Evolutionary conservation across 2,797 vertebrate genomes (phyloP).

Genomic region (Oreortyx pictus): DNA sequence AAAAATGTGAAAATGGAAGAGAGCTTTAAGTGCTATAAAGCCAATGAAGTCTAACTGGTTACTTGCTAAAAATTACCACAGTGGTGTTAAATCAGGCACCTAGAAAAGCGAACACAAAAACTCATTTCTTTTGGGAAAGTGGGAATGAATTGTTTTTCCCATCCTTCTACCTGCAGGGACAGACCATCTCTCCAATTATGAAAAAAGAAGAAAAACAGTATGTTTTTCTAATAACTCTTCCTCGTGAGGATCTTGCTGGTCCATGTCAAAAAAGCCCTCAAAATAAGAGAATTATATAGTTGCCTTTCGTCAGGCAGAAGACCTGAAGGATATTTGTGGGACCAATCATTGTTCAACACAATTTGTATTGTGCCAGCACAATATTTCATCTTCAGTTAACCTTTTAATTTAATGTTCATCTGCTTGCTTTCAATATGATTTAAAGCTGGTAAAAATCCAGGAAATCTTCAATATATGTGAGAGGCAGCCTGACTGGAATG

Average conservation of each 20-base stretch:
- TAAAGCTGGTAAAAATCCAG: slow-evolving; percentile 56
- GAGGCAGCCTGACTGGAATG: slow-evolving; percentile 33
- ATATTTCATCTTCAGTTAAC: slow-evolving; percentile 60
- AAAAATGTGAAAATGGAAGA: neutral
- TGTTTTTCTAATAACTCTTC: neutral
- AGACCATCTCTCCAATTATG: neutral
- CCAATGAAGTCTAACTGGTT: neutral
- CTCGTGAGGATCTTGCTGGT: neutral
- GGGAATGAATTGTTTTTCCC: neutral
- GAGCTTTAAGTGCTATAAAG: neutral
- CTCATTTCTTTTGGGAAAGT: neutral
- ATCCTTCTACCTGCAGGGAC: neutral
- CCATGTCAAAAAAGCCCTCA: neutral
- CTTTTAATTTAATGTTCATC: slow-evolving; percentile 62
- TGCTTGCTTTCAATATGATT: slow-evolving; percentile 30
- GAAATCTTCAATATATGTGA: slow-evolving; percentile 13
- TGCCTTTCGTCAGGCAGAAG: neutral
- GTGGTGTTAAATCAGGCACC: neutral
- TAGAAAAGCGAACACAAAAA: neutral
- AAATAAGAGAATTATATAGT: neutral
- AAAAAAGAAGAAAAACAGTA: neutral
- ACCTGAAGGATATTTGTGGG: neutral
- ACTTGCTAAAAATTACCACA: neutral
- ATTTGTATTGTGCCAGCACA: neutral
- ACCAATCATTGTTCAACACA: neutral